Conservation (phyloP, 2,113 vertebrate species). For the Lagopus muta region DNA sequence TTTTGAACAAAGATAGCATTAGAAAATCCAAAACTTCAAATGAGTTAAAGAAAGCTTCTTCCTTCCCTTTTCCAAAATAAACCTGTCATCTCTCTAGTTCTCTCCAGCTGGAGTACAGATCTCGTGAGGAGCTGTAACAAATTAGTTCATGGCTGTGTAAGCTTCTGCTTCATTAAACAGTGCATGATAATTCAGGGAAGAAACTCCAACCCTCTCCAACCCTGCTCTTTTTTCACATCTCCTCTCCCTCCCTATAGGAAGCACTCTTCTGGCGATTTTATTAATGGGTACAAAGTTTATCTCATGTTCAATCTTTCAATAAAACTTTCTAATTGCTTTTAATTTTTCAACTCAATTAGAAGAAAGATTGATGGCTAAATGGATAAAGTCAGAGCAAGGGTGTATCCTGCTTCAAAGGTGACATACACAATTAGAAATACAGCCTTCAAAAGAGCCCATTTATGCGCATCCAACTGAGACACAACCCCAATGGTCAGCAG, state of each 20-base stretch:
- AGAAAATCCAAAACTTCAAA: constrained; percentile 33
- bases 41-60: background rate
- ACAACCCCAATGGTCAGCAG: background rate
- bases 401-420: background rate
- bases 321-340: constrained; percentile 58
- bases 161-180: constrained; percentile 73
- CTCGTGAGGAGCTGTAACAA: constrained; percentile 66
- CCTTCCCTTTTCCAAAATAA: constrained; percentile 14
- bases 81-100: constrained; percentile 40
- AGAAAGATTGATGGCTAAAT: constrained; percentile 19
- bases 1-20: constrained; percentile 19
- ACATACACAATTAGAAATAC: background rate
- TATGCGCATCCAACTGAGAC: background rate
- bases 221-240: background rate
- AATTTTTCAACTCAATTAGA: constrained; percentile 54
- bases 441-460: background rate
- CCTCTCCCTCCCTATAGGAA: constrained; percentile 36
- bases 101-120: constrained; percentile 55
- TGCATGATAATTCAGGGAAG: constrained; percentile 52
- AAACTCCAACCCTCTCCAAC: constrained; percentile 18
- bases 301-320: constrained; percentile 18
- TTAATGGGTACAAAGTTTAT: constrained; percentile 47
- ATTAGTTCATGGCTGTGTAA: constrained; percentile 69
- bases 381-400: background rate
- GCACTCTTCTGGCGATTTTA: constrained; percentile 9